Conservation (phyloP, 2,113 vertebrate genomes). For the Alligator sinensis region DNA sequence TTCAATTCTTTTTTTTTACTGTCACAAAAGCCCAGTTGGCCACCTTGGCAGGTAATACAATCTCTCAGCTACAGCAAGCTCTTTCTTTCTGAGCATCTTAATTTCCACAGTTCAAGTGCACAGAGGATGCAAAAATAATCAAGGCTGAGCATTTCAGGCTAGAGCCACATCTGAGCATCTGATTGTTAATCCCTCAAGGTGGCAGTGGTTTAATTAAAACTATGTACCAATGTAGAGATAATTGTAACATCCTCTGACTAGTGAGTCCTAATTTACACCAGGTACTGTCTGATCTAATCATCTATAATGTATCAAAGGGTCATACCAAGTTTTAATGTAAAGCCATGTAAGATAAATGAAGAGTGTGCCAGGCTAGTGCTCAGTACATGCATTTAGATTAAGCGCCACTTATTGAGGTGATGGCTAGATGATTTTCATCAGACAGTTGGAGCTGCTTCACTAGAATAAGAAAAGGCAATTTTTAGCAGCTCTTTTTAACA, state of each 20-base stretch:
- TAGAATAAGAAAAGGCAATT: constrained; percentile 52
- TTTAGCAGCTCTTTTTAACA: constrained; percentile 31
- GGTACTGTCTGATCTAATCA: constrained; percentile 56
- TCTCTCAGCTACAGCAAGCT: neutral
- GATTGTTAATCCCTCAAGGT: constrained; percentile 63
- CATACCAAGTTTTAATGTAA: constrained; percentile 43
- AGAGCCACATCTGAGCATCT: constrained; percentile 1
- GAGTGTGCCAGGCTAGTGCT: constrained; percentile 35
- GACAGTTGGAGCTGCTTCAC: constrained; percentile 56
- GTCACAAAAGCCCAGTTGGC: neutral
- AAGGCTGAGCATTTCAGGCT: constrained; percentile 59
- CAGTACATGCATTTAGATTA: constrained; percentile 60
- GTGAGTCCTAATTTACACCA: constrained; percentile 20
- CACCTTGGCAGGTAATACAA: constrained; percentile 45
- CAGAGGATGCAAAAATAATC: constrained; percentile 50
- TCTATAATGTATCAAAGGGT: constrained; percentile 56
- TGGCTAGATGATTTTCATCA: constrained; percentile 64
- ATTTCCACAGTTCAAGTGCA: constrained; percentile 45
- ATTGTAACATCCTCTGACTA: constrained; percentile 55
- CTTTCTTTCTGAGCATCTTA: constrained; percentile 53
- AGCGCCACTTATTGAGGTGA: constrained; percentile 60
- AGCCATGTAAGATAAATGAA: constrained; percentile 27
- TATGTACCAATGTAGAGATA: constrained; percentile 42
- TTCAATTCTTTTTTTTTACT: constrained; percentile 2
- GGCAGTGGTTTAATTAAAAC: constrained; percentile 73